A percentile compares a stretch with the other conserved stretches of the same genome.
Evolutionary conservation across 2,113 vertebrate species (phyloP).

Genomic region (Orcinus orca): DNA sequence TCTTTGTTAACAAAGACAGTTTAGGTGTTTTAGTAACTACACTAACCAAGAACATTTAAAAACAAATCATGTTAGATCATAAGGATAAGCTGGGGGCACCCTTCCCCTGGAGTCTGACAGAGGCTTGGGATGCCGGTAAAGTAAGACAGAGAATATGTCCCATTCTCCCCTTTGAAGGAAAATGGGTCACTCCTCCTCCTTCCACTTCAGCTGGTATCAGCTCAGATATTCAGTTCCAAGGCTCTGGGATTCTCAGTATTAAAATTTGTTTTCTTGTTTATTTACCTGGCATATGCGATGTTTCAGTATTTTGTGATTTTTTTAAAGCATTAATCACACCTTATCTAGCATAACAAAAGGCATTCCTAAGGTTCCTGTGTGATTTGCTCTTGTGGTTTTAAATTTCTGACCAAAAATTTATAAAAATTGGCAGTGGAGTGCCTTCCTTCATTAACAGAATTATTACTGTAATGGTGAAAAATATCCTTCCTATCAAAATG

Average conservation of each 20-base stretch:
- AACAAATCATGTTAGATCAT: neutral
- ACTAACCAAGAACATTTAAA: neutral
- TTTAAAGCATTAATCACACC: slow-evolving; percentile 3
- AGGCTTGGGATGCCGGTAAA: neutral
- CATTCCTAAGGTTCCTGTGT: neutral
- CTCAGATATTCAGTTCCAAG: neutral
- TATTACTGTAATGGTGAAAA: slow-evolving; percentile 28
- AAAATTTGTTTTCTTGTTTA: neutral
- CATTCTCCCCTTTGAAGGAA: neutral
- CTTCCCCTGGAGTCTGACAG: neutral
- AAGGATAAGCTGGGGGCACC: neutral
- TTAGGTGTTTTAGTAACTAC: neutral
- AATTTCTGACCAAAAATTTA: neutral
- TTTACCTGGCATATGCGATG: neutral
- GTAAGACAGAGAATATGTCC: neutral
- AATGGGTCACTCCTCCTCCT: neutral
- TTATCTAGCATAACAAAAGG: slow-evolving; percentile 27
- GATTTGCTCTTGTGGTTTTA: slow-evolving; percentile 28
- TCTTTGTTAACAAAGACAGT: neutral
- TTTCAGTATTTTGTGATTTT: neutral
- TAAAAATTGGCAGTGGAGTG: neutral
- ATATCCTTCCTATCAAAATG: neutral
- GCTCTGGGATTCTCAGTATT: neutral
- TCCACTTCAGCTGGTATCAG: neutral
- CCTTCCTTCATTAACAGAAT: slow-evolving; percentile 34